phyloP scores from a whole-genome alignment of 2,113 vertebrate species.

The Sinosuthora webbiana region DNA sequence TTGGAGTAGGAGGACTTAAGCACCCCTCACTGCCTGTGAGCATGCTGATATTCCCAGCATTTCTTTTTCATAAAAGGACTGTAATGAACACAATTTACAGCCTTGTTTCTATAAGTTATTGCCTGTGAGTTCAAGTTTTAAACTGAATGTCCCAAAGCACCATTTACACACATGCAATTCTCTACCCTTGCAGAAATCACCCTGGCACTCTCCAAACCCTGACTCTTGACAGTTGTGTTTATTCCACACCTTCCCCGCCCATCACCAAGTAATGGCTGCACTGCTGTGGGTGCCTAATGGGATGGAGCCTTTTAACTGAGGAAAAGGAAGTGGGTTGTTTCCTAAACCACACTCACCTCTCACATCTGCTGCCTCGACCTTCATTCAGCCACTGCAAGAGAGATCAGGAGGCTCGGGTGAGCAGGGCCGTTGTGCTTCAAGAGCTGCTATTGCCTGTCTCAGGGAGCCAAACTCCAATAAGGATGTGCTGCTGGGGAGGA shows the following conservation, averaged over 20 bases:
- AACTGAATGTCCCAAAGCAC: neutral
- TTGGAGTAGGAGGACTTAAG: neutral
- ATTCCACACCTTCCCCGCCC: neutral
- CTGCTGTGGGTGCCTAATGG: neutral
- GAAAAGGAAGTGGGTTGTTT: neutral
- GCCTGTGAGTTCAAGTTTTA: neutral
- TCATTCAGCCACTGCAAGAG: neutral
- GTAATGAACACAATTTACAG: neutral
- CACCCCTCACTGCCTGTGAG: neutral
- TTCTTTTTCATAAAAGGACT: neutral
- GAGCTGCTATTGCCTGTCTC: neutral
- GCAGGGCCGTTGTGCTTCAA: neutral
- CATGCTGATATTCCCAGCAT: neutral
- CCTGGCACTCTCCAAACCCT: neutral
- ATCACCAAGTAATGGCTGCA: neutral
- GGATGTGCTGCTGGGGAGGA: neutral
- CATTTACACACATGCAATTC: rapidly evolving
- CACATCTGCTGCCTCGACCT: neutral
- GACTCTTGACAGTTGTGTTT: neutral
- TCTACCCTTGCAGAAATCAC: neutral
- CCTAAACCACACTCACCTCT: neutral
- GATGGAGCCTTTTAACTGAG: neutral
- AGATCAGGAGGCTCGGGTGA: neutral
- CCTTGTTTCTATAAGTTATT: neutral
- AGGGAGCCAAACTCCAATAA: neutral